Evolutionary conservation across 2,888 invertebrate genomes (phyloP), one percentile per base, ranked within the genome.

Genomic region (Trichogramma dendrolimi): DNA sequence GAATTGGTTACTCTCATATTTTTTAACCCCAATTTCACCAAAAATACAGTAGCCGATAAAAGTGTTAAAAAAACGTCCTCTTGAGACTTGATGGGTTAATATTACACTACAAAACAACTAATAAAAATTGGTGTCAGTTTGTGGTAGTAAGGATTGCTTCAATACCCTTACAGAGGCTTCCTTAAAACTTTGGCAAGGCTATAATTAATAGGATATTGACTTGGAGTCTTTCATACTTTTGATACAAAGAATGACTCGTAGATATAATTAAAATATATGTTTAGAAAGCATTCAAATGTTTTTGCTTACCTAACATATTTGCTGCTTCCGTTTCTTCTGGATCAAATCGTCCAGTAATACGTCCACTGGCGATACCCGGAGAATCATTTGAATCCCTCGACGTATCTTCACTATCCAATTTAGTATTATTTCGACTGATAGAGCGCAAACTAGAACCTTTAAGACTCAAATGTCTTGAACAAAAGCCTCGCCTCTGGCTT

Each of bases 241-340:
- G n/a, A 10, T 46, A 10, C 46, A 2, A 46, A n/a, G 8, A 10
- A 10, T 46, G n/a, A 3, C 46, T 46, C 8, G n/a, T 46, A 10
- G 46, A 46, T 46, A 46, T 10, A 46, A 10, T 46, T 46, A 8
- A 46, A n/a, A 69, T 68, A 64, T 11, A 27, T 27, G 38, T 60
- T 63, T 60, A 59, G 1, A 27, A 27, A 27, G 27, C 27, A 27
- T 27, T 55, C 51, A 10, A 47, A 47, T 38, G 4, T 8, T 43
- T 8, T 27, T 60, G 75, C 80, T 79, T 81, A 90, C 92, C 92
- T 66, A 96, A 83, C 93, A 96, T 95, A 79, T 94, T 96, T 54
- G 96, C 96, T 64, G 94, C 96, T 81, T 97, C 96, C 1, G 94
- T 95, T 81, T 96, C 96, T 74, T 96, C 95, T 70, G 91, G 92